phyloP scores from a whole-genome alignment of 2,888 invertebrate species.

The Synergus laeviventris region DNA sequence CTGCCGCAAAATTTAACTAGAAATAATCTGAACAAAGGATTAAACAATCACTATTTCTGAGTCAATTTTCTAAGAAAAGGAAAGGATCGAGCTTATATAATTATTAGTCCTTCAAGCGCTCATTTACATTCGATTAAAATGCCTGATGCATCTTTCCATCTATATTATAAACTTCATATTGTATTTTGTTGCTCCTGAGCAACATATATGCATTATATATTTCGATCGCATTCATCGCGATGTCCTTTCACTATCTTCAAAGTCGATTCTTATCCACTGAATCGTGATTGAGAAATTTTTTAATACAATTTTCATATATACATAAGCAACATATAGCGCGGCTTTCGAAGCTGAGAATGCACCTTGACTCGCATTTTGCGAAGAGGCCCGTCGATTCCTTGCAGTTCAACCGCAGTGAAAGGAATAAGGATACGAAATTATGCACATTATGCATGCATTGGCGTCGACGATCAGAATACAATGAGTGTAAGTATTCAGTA shows the following conservation, averaged over 20 bases:
- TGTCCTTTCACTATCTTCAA: slow-evolving; percentile 35
- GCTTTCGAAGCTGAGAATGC: slow-evolving; percentile 35
- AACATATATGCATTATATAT: slow-evolving; percentile 10
- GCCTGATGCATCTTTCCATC: background rate
- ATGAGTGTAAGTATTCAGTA: slow-evolving; percentile 2
- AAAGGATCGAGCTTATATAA: background rate
- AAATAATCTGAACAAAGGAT: too few species aligned
- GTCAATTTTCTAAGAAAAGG: background rate
- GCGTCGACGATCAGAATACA: slow-evolving; percentile 31
- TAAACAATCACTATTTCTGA: background rate
- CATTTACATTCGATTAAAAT: slow-evolving; percentile 6
- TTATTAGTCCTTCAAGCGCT: background rate
- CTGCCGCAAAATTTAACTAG: too few species aligned
- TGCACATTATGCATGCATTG: slow-evolving; percentile 39
- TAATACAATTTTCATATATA: background rate
- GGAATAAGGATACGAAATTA: slow-evolving; percentile 18
- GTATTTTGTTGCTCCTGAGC: background rate
- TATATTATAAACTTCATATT: background rate
- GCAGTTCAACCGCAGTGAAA: slow-evolving; percentile 42
- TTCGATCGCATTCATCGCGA: slow-evolving; percentile 16
- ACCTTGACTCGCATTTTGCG: slow-evolving; percentile 54
- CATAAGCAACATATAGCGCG: background rate
- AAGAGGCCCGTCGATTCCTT: slow-evolving; percentile 51
- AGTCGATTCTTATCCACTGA: slow-evolving; percentile 9
- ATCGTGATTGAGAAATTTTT: slow-evolving; percentile 26